These are phyloP conservation scores for Scrobipalpa atriplicella DNA, from an alignment of 2,888 invertebrate species.

Conservation along the genomic window DNA sequence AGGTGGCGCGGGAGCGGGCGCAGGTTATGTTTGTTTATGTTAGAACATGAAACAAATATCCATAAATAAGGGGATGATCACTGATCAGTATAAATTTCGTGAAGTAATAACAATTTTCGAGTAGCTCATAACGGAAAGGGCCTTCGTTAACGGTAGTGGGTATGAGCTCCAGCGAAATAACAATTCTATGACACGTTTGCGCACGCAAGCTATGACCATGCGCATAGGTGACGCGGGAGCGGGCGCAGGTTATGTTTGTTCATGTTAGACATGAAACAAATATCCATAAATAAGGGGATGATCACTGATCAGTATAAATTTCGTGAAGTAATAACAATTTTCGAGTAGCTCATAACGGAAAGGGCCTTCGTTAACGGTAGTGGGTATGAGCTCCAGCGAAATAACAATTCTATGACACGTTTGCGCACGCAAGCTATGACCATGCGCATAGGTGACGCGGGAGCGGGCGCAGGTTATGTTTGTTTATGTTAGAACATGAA, in stretches of 20 bases:
- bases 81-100: too few species aligned
- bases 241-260: too few species aligned
- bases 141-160: conserved; percentile 37
- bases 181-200: conserved; percentile 27
- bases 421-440: not conserved
- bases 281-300: too few species aligned
- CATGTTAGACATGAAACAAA: too few species aligned
- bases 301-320: too few species aligned
- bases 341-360: conserved; percentile 38
- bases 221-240: too few species aligned
- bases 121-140: conserved; percentile 38
- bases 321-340: conserved; percentile 39
- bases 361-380: conserved; percentile 42
- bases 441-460: not conserved
- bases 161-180: conserved; percentile 36
- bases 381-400: conserved; percentile 36
- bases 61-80: too few species aligned
- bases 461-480: not conserved
- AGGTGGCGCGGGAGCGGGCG: not conserved
- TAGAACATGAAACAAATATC: too few species aligned
- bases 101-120: conserved; percentile 40
- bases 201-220: not conserved
- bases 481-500: too few species aligned
- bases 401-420: conserved; percentile 34
- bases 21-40: not conserved